Percentiles rank a stretch among this genome's conserved stretches.
These are phyloP conservation scores for Macrochelys suwanniensis DNA, from an alignment of 2,797 vertebrate species.

Conservation along the genomic window DNA sequence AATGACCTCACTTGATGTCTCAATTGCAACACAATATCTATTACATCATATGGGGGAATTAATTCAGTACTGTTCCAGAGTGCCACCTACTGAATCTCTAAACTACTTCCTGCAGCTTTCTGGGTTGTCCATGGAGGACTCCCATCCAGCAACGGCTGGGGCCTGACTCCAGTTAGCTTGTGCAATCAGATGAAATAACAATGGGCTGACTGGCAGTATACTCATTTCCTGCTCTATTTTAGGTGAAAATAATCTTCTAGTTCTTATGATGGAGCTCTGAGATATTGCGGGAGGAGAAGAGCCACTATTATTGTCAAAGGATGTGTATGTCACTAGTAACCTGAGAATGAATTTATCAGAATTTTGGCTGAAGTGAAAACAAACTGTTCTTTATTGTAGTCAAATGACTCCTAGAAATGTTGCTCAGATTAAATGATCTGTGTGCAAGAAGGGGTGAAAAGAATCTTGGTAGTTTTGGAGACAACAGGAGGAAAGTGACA, in stretches of 20 bases:
- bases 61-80: background rate
- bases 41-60: background rate
- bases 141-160: background rate
- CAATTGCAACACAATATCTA: background rate
- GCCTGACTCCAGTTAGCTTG: background rate
- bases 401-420: background rate
- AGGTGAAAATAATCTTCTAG: conserved; percentile 8
- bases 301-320: conserved; percentile 37
- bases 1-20: background rate
- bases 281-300: background rate
- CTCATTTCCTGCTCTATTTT: conserved; percentile 33
- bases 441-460: background rate
- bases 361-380: background rate
- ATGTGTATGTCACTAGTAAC: conserved; percentile 7
- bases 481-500: conserved; percentile 5
- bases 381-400: background rate
- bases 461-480: background rate
- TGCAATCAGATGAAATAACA: background rate
- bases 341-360: conserved; percentile 60
- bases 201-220: conserved; percentile 21
- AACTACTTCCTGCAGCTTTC: background rate
- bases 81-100: background rate
- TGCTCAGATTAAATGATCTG: background rate
- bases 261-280: background rate
- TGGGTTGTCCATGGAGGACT: background rate